These are phyloP conservation scores for Punctoribates punctum DNA, from an alignment of 2,888 invertebrate genomes.

Conservation along the genomic window DNA sequence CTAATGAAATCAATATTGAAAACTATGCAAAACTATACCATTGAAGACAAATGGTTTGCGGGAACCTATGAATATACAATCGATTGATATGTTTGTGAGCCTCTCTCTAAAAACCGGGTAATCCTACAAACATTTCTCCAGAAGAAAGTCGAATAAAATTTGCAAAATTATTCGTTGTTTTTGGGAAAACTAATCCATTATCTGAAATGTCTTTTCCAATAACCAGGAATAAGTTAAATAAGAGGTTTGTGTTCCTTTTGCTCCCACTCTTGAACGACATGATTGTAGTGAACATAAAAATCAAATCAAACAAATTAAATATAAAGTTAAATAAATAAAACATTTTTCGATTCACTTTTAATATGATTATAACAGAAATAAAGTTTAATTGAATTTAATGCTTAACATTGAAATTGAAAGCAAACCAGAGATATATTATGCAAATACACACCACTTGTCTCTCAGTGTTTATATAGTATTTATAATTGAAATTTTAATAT, in stretches of 20 bases:
- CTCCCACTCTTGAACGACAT: too few species aligned
- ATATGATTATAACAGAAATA: background rate
- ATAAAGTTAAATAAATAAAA: slow-evolving; percentile 4
- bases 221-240: background rate
- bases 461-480: too few species aligned
- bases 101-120: too few species aligned
- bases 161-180: background rate
- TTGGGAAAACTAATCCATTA: background rate
- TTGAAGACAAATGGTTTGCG: background rate
- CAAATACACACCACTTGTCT: background rate
- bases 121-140: too few species aligned
- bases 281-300: background rate
- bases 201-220: background rate
- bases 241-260: background rate
- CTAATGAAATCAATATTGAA: background rate
- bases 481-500: too few species aligned
- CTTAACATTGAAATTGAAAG: background rate
- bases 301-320: slow-evolving; percentile 4
- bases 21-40: background rate
- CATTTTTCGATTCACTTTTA: background rate
- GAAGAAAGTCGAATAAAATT: background rate
- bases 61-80: background rate
- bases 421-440: background rate
- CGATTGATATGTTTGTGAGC: background rate
- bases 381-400: background rate